A percentile compares a stretch with the other conserved stretches of the same genome.
These are phyloP conservation scores for Encarsia formosa DNA, from an alignment of 2,888 invertebrate species.

Conservation along the genomic window DNA sequence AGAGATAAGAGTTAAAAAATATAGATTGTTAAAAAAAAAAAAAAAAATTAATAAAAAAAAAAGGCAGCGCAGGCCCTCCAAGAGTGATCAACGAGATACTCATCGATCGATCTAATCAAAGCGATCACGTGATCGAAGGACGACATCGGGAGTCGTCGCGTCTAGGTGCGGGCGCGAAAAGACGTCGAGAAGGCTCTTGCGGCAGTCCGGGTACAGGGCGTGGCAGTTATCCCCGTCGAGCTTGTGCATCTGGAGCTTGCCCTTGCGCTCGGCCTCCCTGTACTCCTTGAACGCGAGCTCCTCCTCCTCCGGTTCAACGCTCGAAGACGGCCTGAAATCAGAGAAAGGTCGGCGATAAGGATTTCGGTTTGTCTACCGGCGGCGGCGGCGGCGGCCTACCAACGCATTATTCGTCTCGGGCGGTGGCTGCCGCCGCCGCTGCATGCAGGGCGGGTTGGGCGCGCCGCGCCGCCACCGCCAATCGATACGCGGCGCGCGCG, in stretches of 20 bases:
- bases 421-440: conserved; percentile 1
- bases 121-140: too few relatives aligned
- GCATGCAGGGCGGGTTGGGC: too few relatives aligned
- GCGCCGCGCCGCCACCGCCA: too few relatives aligned
- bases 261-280: conserved; percentile 67
- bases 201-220: conserved; percentile 62
- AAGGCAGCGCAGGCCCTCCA: too few relatives aligned
- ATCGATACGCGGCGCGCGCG: background rate
- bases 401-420: background rate
- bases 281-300: conserved; percentile 69
- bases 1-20: too few relatives aligned
- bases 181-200: conserved; percentile 58
- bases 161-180: too few relatives aligned
- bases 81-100: too few relatives aligned
- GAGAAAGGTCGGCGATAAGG: background rate
- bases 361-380: background rate
- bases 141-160: too few relatives aligned
- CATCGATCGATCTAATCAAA: too few relatives aligned
- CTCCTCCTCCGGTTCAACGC: conserved; percentile 62
- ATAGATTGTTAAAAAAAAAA: too few relatives aligned
- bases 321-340: conserved; percentile 56
- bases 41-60: too few relatives aligned
- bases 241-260: conserved; percentile 55
- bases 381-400: background rate
- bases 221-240: conserved; percentile 53